Evolutionary conservation across 1,140 invertebrate species (phyloP).

Genomic region (Ceratina calcarata): DNA sequence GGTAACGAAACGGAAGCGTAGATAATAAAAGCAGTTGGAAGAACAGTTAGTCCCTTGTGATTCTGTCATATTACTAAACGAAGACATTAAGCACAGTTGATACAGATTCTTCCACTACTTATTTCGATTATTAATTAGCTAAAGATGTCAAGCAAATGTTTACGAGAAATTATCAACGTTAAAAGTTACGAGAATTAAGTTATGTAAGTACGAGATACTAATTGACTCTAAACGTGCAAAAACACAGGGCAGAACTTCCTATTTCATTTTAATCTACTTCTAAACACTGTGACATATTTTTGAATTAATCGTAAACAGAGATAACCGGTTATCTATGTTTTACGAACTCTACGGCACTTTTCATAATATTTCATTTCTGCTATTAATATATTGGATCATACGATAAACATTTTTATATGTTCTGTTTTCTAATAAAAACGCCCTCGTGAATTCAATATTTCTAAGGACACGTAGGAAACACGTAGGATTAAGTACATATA

Average conservation of each 20-base stretch:
- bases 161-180: too few relatives aligned
- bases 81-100: neutral
- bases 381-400: neutral
- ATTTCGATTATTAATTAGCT: too few relatives aligned
- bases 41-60: neutral
- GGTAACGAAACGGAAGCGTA: neutral
- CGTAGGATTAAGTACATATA: too few relatives aligned
- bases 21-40: neutral
- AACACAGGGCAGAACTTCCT: neutral
- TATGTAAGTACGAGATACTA: too few relatives aligned
- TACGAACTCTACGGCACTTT: neutral
- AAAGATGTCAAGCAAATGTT: too few relatives aligned
- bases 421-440: neutral
- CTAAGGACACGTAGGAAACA: too few relatives aligned
- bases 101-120: too few relatives aligned
- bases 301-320: constrained; percentile 3
- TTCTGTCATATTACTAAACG: neutral
- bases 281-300: neutral
- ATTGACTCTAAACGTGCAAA: neutral
- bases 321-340: neutral
- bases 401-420: neutral
- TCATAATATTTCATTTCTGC: neutral
- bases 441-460: neutral
- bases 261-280: too few relatives aligned
- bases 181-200: too few relatives aligned